Base-by-base conservation (phyloP, 2,797 vertebrate species). In the Hafferia zeledoni region DNA sequence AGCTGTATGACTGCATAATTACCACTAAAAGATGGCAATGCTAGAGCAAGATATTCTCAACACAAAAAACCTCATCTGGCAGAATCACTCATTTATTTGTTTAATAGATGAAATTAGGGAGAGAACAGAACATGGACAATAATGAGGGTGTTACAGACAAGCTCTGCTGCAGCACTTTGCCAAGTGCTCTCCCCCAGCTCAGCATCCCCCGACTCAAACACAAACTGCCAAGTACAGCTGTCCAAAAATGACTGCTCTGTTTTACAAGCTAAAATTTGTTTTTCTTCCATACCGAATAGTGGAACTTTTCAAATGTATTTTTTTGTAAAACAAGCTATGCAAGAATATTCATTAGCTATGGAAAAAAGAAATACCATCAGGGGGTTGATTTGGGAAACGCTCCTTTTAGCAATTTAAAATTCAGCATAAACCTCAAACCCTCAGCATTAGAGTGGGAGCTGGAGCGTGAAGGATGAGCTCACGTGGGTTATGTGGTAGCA, bases 1-100 rank as follows among this genome's bases (percentile, higher is more conserved):
- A 95, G 91, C 93, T 94, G 95, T 63, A 93, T 50, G 77, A 65
- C 93, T 92, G 87, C 70, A 49, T 88, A 93, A 97, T 90, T 88
- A 64, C 44, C 44, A 82, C 37, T 83, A 37, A 82, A 83, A 87
- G 63, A 88, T 68, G 67, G 83, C 74, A 91, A 43, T 22, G 63
- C 56, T 67, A 50, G 79, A 39, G 71, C 55, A 90, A 59, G 67
- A 94, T 70, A 39, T 22, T 74, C 60, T 85, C n/a, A 16, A 16
- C 50, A 74, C 63, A 85, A 85, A 93, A 90, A 43, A 3, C 0
- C 41, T 93, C 93, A 91, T 94, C 85, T 91, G 77, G 74, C 63
- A 77, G 72, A 84, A 90, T 83, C 80, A 71, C 52, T 89, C 83
- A 79, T 91, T 91, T 96, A 94, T 96, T 93, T 94, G 83, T 95